Evolutionary conservation across 1,140 invertebrate species (phyloP), one percentile per base, ranked within the genome.

Genomic region (Centruroides sculpturatus): DNA sequence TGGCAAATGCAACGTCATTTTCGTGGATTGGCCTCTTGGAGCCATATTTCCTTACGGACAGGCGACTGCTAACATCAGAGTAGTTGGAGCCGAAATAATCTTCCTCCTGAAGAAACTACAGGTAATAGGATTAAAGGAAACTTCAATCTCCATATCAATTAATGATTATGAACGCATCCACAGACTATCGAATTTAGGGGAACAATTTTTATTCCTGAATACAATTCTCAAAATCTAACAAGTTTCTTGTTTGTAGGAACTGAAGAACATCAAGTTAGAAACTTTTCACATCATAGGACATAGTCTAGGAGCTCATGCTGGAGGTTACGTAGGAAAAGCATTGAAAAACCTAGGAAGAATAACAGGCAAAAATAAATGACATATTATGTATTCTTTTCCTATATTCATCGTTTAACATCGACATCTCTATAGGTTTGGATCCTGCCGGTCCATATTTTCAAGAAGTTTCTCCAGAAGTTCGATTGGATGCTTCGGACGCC

Each of bases 361-460:
- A 57, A 89, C 86, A 11, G 71, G 69, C 66, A 61, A 35, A 9
- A 8, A 6, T 41, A 41, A 41, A 41, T 41, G 8, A 23, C 23
- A 23, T 23, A 23, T 23, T 23, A 0, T 23, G 23, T 23, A 23
- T 23, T 23, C 23, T 41, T 41, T 41, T 6, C 41, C 41, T 6
- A 3, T 41, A 6, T 8, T 41, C 41, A 41, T 41, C 41, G 8
- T 5, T 8, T 41, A 41, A 41, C 41, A 41, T 41, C 41, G 41
- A 41, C 8, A 51, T 51, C 11, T 23, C 47, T 35, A 72, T 78
- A 72, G 91, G 87, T 3, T 68, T 96, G 66, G 92, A 96, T 75
- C 91, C 92, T 0, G 92, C 92, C 0, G 90, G 89, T 62, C 92
- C 92, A 0, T 85, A 92, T 71, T 96, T 96, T 74, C 84, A 85